Evolutionary conservation across 2,888 invertebrate genomes (phyloP), one percentile per base, ranked within the genome.

Genomic region (Prostheceraeus crozeri): DNA sequence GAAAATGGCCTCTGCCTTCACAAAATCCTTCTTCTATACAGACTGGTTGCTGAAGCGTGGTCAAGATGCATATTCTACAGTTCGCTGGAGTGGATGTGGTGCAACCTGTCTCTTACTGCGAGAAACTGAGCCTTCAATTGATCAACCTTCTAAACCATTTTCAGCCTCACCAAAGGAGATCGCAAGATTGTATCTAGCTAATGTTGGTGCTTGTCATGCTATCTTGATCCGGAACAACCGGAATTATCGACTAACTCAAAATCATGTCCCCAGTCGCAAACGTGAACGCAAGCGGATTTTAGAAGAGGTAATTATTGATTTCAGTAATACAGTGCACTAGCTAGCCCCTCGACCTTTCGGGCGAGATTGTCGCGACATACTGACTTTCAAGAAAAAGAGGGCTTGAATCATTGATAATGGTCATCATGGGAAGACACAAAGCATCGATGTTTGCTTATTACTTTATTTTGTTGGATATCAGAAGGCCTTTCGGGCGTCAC

Each of bases 51-150:
- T 75, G 58, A 71, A 72, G 0, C 71, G 70, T 64, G 75, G 75
- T 2, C 71, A 71, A 62, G 71, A 71, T 62, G 75, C 73, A 61
- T 65, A 65, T 25, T 73, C 74, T 3, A 66, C 68, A 51, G 71
- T 74, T 1, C 63, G 74, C 14, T 74, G 74, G 74, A 74, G 73
- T 64, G 74, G 74, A 3, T 71, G 71, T 58, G 73, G 72, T 1
- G 71, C 72, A 1, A 48, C 69, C 1, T 68, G 70, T 3, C 62
- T 70, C 27, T 61, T 73, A 2, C 66, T 74, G 14, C 68, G 70
- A 51, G 61, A 64, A 51, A 35, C 53, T n/a, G 6, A 16, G n/a
- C n/a, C n/a, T n/a, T n/a, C n/a, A n/a, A n/a, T n/a, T n/a, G n/a
- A n/a, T n/a, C n/a, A n/a, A n/a, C n/a, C n/a, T n/a, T n/a, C n/a